Percentiles rank a stretch among this genome's conserved stretches.
Evolutionary conservation across 1,140 invertebrate species (phyloP).

Genomic region (Brachionus angularis): DNA sequence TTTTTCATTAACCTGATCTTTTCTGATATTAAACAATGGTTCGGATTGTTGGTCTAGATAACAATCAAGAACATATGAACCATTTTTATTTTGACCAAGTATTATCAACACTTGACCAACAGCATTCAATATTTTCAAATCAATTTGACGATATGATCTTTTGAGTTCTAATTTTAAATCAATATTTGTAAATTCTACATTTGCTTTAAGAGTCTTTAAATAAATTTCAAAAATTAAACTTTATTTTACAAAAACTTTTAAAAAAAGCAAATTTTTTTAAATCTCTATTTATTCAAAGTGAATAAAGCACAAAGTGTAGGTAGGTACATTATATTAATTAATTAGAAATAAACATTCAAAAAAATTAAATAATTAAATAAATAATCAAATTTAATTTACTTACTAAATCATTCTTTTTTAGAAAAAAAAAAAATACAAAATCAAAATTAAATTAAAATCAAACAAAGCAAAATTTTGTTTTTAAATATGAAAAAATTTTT

Average conservation of each 20-base stretch:
- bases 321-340: too few relatives aligned
- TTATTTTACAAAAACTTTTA: neutral
- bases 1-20: neutral
- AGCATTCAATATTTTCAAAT: neutral
- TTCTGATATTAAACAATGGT: neutral
- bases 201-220: slow-evolving; percentile 10
- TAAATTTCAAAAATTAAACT: neutral
- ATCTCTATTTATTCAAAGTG: too few relatives aligned
- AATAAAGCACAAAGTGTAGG: too few relatives aligned
- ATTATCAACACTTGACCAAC: slow-evolving; percentile 8
- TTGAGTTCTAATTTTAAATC: slow-evolving; percentile 11
- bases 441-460: too few relatives aligned
- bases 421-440: too few relatives aligned
- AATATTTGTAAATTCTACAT: slow-evolving; percentile 25
- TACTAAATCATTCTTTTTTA: too few relatives aligned
- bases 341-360: too few relatives aligned
- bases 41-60: slow-evolving; percentile 5
- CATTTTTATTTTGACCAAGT: slow-evolving; percentile 12
- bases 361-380: too few relatives aligned
- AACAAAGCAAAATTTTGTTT: too few relatives aligned
- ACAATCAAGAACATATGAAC: slow-evolving; percentile 12
- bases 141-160: slow-evolving; percentile 5
- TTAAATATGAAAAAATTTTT: too few relatives aligned
- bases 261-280: too few relatives aligned
- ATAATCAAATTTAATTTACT: too few relatives aligned